Evolutionary conservation across 37 sponge, comb jelly and placozoan species (phyloP), one percentile per base, ranked within the genome.

Genomic region (Spongilla lacustris): DNA sequence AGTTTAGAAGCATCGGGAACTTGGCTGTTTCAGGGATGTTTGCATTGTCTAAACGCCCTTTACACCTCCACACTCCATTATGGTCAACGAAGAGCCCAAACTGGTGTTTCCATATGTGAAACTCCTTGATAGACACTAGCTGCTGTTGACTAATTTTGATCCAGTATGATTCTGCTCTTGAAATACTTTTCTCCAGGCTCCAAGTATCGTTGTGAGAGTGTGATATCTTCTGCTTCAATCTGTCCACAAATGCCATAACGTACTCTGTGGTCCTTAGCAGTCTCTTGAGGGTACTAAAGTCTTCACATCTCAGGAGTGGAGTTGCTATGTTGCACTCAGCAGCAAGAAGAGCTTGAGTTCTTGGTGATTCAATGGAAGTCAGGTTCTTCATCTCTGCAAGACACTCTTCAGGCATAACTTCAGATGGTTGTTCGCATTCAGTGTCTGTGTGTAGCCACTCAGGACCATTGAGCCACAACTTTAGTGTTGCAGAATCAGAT

Each of bases 21-120:
- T 71, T 78, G 30, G 22, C 81, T 32, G 17, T 76, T 77, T 11
- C 35, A 46, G 70, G 30, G 22, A 88, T 32, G 17, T 76, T 77
- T 11, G 77, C 88, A 66, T 88, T 88, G 23, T 38, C 23, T 28
- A 89, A 38, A 46, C 68, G 8, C 13, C 88, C 88, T 28, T 81
- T 81, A 87, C 88, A 80, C 26, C 88, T 25, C 81, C 81, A 73
- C 22, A 81, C 0, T 28, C 76, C 75, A 13, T 81, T 36, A 30
- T 50, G 68, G 33, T 85, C 86, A 36, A 21, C 33, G 67, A 87
- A 78, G 29, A 77, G 68, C 24, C 68, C 38, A 37, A 87, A 50
- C 17, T 82, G 73, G n/a, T n/a, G n/a, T n/a, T n/a, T n/a, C n/a
- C n/a, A n/a, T n/a, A 2, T 72, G 6, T 41, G 41, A 41, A 41